These are phyloP conservation scores for Lycopodina hypogea DNA, from an alignment of 37 sponge, comb jelly and placozoan genomes.

Conservation along the genomic window DNA sequence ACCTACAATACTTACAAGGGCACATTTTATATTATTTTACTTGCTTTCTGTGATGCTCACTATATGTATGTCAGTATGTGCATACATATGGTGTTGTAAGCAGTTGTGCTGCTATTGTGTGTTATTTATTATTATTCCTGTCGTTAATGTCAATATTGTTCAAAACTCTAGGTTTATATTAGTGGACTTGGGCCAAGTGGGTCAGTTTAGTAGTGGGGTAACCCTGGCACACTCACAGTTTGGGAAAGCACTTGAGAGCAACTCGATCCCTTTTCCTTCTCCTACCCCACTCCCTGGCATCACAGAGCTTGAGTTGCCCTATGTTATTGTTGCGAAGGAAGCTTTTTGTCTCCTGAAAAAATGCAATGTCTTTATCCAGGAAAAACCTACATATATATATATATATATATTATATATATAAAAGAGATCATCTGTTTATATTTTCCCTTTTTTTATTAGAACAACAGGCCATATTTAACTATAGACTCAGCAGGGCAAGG, in stretches of 20 bases:
- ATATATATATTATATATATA: too few species aligned
- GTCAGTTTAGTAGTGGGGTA: slow-evolving; percentile 30
- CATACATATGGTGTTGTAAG: not conserved
- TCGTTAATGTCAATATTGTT: too few species aligned
- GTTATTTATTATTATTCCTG: not conserved
- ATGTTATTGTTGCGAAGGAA: slow-evolving; percentile 11
- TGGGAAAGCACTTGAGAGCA: too few species aligned
- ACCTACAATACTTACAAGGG: slow-evolving; percentile 31
- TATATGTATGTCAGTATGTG: too few species aligned
- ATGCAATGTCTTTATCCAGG: too few species aligned
- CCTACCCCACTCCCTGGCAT: not conserved
- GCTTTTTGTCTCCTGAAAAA: slow-evolving; percentile 8
- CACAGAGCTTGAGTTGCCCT: not conserved
- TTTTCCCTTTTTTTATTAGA: too few species aligned
- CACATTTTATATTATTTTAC: slow-evolving; percentile 18
- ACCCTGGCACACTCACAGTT: slow-evolving; percentile 23
- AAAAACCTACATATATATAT: too few species aligned
- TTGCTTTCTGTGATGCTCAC: slow-evolving; percentile 43
- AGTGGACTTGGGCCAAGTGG: slow-evolving; percentile 35
- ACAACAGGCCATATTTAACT: too few species aligned
- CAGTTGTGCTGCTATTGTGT: too few species aligned
- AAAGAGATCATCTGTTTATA: too few species aligned
- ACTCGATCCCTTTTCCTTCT: not conserved
- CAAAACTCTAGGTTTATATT: slow-evolving; percentile 8
- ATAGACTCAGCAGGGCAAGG: too few species aligned